Percentiles rank a stretch among this genome's conserved stretches.
Conservation (phyloP, 2,113 vertebrate species). For the Lathamus discolor region DNA sequence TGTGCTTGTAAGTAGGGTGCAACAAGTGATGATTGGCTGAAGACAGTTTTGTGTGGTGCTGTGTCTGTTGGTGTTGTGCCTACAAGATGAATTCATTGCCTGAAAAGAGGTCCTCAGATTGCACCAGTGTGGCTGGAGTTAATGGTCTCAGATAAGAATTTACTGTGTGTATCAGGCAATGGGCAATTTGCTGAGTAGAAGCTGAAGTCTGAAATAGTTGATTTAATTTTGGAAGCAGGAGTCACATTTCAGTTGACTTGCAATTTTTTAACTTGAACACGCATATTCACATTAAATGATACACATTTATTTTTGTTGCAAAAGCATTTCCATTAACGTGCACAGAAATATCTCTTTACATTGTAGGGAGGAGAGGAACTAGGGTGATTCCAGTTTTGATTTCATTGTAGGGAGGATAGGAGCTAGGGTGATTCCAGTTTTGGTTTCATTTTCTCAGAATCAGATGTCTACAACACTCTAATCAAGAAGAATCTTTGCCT, state of each 20-base stretch:
- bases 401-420: neutral
- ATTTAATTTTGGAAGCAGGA: neutral
- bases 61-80: neutral
- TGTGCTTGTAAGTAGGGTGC: neutral
- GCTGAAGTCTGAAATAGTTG: neutral
- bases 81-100: rapidly evolving
- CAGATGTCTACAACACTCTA: neutral
- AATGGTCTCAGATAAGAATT: neutral
- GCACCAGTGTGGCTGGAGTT: neutral
- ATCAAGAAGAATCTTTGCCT: neutral
- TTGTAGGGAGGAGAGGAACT: neutral
- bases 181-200: neutral
- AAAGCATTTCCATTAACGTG: neutral
- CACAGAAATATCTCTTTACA: neutral
- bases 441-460: neutral
- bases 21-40: neutral
- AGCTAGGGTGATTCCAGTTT: neutral
- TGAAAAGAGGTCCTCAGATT: neutral
- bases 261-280: neutral
- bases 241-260: neutral
- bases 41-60: neutral
- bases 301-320: neutral
- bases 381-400: neutral
- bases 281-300: neutral
- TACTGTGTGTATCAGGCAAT: neutral